These are phyloP conservation scores for Caretta caretta DNA, from an alignment of 2,113 vertebrate species.

Conservation along the genomic window DNA sequence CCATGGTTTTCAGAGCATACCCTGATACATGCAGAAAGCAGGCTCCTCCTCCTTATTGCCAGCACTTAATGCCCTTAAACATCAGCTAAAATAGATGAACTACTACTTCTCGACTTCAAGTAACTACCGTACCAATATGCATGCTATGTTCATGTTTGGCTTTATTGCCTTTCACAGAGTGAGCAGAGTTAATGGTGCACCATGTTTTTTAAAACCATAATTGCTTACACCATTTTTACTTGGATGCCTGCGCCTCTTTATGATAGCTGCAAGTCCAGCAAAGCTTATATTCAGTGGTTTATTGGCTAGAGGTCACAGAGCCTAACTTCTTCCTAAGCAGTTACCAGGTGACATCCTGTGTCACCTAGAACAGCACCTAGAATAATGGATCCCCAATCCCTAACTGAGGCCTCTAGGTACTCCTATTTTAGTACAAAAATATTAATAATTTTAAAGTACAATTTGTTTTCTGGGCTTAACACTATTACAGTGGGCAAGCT, in stretches of 20 bases:
- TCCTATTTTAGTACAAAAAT: background rate
- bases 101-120: background rate
- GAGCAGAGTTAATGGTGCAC: background rate
- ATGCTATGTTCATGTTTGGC: background rate
- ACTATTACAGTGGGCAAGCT: background rate
- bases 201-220: background rate
- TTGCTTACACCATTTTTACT: background rate
- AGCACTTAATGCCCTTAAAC: background rate
- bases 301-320: accelerated
- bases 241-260: background rate
- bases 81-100: background rate
- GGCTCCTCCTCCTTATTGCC: background rate
- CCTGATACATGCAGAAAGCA: background rate
- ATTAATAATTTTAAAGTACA: background rate
- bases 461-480: background rate
- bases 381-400: background rate
- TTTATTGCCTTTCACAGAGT: background rate
- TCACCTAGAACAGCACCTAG: background rate
- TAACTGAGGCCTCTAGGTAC: background rate
- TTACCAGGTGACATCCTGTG: background rate
- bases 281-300: background rate
- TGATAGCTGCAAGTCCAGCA: background rate
- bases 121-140: background rate
- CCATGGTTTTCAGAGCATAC: background rate
- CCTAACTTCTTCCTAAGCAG: background rate